phyloP scores from a whole-genome alignment of 2,888 invertebrate species.

The Salticus scenicus region DNA sequence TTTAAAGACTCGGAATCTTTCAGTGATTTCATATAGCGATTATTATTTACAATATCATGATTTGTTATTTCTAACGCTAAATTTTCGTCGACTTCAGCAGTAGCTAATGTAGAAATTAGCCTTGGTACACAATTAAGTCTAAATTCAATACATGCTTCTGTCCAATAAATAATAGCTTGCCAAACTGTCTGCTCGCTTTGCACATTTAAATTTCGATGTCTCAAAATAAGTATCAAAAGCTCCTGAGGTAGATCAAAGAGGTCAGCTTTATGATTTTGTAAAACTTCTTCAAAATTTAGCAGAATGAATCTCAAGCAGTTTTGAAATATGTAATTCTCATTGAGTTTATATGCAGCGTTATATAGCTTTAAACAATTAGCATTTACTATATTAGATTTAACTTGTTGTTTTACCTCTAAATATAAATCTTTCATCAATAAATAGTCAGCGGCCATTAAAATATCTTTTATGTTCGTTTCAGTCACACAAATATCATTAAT shows the following conservation, averaged over 20 bases:
- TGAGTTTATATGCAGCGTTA: neutral
- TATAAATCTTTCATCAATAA: conserved; percentile 16
- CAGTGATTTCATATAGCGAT: neutral
- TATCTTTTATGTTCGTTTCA: neutral
- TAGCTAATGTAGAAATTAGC: neutral
- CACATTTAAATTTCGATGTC: conserved; percentile 22
- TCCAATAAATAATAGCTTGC: conserved; percentile 21
- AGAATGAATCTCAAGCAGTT: conserved; percentile 25
- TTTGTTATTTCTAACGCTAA: neutral
- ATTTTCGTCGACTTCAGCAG: conserved; percentile 2
- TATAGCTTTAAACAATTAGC: conserved; percentile 26
- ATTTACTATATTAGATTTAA: neutral
- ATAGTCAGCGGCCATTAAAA: conserved; percentile 17
- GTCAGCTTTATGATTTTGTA: neutral
- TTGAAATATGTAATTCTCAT: neutral
- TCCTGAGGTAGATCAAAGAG: conserved; percentile 7
- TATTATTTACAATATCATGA: neutral
- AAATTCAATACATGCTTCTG: neutral
- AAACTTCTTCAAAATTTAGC: conserved; percentile 21
- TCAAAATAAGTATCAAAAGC: neutral
- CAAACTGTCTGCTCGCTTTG: neutral
- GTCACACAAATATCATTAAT: neutral
- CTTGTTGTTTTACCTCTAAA: neutral
- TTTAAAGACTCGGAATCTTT: too few species aligned
- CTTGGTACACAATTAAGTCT: neutral